Evolutionary conservation across 2,797 vertebrate species (phyloP).

Genomic region (Mastacembelus armatus): DNA sequence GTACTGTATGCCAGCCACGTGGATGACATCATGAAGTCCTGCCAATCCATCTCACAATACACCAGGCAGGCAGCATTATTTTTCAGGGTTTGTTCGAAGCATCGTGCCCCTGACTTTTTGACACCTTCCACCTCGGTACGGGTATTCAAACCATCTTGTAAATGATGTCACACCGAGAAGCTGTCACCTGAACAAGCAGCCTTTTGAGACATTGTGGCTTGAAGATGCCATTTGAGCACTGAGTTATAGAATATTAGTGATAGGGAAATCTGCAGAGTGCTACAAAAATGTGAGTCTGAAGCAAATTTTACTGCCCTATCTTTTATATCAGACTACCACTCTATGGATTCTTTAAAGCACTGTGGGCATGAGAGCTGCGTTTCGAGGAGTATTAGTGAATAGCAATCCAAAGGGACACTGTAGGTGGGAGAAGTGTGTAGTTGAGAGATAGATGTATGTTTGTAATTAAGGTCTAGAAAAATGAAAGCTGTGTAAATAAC

Average conservation of each 20-base stretch:
- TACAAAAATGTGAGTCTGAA: constrained; percentile 18
- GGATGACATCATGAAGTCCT: constrained; percentile 39
- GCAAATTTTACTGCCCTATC: constrained; percentile 39
- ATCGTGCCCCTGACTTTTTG: constrained; percentile 26
- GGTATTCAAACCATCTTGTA: constrained; percentile 48
- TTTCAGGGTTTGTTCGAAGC: constrained; percentile 9
- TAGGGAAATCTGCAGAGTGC: constrained; percentile 31
- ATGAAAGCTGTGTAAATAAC: constrained; percentile 80
- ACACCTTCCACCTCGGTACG: constrained; percentile 52
- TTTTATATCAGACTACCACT: constrained; percentile 50
- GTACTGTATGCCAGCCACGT: constrained; percentile 30
- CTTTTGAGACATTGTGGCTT: constrained; percentile 31
- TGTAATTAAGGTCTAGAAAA: constrained; percentile 73
- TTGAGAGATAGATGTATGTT: constrained; percentile 75
- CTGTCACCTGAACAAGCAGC: constrained; percentile 2
- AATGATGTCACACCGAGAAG: constrained; percentile 49
- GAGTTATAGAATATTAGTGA: constrained; percentile 38
- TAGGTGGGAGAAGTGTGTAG: constrained; percentile 75
- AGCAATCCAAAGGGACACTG: constrained; percentile 76
- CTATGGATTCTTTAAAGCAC: constrained; percentile 46
- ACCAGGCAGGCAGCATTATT: constrained; percentile 35
- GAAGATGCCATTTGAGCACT: constrained; percentile 36
- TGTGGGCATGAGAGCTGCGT: constrained; percentile 49
- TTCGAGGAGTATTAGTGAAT: constrained; percentile 60
- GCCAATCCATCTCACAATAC: constrained; percentile 25